These are phyloP conservation scores for Elachura formosa DNA, from an alignment of 2,113 vertebrate species.

Conservation along the genomic window DNA sequence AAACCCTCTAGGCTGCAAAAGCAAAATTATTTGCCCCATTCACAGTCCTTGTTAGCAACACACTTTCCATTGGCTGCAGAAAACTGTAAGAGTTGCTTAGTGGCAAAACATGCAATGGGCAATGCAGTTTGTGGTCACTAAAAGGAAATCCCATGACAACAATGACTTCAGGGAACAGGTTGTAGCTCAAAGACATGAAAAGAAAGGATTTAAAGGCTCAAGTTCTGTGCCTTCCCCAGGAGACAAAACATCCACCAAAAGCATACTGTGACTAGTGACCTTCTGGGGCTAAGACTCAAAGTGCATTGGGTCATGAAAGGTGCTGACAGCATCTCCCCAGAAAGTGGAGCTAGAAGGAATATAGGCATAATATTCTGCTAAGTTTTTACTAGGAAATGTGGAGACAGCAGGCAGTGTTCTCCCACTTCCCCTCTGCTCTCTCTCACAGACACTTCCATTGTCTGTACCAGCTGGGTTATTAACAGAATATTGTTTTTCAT, in stretches of 20 bases:
- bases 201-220: background rate
- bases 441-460: constrained; percentile 64
- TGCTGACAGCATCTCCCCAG: constrained; percentile 32
- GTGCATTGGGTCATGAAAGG: constrained; percentile 5
- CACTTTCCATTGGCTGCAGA: background rate
- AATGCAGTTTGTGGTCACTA: background rate
- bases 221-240: background rate
- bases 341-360: background rate
- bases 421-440: background rate
- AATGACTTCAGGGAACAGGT: background rate
- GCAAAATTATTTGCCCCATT: background rate
- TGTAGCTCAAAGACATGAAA: background rate
- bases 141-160: background rate
- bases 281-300: background rate
- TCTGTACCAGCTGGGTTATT: constrained; percentile 31
- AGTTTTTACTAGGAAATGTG: background rate
- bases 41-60: background rate
- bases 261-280: background rate
- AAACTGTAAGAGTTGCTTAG: background rate
- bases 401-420: background rate
- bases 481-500: constrained; percentile 32
- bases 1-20: background rate
- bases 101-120: background rate
- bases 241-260: background rate
- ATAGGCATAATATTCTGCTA: background rate